Evolutionary conservation across 2,888 invertebrate genomes (phyloP).

Genomic region (Lithodes maja): DNA sequence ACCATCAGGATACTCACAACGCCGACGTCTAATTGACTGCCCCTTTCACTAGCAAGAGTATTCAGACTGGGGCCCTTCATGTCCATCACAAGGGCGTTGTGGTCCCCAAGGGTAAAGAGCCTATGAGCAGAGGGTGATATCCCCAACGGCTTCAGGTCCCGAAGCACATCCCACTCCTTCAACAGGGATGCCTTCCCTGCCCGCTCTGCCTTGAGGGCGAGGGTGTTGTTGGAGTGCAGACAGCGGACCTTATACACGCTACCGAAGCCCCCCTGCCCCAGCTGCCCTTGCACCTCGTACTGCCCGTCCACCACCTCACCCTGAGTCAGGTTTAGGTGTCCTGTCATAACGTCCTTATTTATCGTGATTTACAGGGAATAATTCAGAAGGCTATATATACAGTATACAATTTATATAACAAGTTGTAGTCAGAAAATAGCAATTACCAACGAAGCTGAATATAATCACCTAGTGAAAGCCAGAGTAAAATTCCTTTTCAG

Average conservation of each 20-base stretch:
- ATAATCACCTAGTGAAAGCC: too few species aligned
- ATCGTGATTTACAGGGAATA: too few species aligned
- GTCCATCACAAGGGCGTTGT: conserved; percentile 36
- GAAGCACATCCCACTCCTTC: neutral
- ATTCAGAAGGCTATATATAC: too few species aligned
- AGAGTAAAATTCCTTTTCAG: too few species aligned
- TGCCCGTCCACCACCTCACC: conserved; percentile 3
- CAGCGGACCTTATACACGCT: neutral
- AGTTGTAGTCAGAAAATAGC: too few species aligned
- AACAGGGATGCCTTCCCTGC: neutral
- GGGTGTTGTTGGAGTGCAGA: neutral
- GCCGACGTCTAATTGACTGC: neutral
- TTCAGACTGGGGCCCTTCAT: conserved; percentile 25
- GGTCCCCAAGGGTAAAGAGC: neutral
- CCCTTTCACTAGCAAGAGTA: neutral
- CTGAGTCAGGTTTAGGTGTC: neutral
- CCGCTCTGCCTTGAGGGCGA: conserved; percentile 25
- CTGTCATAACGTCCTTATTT: neutral
- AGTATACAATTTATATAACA: too few species aligned
- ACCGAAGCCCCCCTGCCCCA: conserved; percentile 32
- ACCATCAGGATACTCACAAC: conserved; percentile 7
- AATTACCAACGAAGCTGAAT: too few species aligned
- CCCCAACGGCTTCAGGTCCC: neutral
- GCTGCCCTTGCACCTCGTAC: neutral
- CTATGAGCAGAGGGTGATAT: neutral